Evolutionary conservation across 2,113 vertebrate genomes (phyloP).

Genomic region (Psettodes erumei): DNA sequence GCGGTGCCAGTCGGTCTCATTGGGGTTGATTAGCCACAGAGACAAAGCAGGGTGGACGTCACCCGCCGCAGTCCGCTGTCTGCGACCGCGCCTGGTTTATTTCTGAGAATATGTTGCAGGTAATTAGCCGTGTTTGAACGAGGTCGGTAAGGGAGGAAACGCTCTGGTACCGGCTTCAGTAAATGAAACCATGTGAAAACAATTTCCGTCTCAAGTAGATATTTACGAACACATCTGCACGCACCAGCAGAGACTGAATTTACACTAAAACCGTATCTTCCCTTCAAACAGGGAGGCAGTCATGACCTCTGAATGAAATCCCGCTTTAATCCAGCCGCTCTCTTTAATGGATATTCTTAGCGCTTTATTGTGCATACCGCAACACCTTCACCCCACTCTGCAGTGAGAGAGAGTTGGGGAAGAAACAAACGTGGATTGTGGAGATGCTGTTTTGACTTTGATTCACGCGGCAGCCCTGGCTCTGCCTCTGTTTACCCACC

Average conservation of each 20-base stretch:
- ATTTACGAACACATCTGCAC: background rate
- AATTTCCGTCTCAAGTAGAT: background rate
- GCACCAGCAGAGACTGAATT: background rate
- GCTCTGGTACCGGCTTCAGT: background rate
- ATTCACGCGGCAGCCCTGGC: background rate
- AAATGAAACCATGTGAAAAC: conserved; percentile 1
- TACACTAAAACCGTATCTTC: background rate
- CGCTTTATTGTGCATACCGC: background rate
- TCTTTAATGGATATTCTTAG: conserved; percentile 22
- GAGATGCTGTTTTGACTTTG: conserved; percentile 10
- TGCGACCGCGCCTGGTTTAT: background rate
- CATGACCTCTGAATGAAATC: conserved; percentile 6
- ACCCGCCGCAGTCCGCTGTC: background rate
- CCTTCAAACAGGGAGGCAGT: background rate
- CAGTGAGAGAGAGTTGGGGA: background rate
- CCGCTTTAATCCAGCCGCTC: conserved; percentile 28
- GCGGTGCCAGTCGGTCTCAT: conserved; percentile 36
- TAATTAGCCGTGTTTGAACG: conserved; percentile 17
- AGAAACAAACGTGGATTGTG: conserved; percentile 12
- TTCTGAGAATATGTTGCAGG: background rate
- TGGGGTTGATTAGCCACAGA: conserved; percentile 21
- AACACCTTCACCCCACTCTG: background rate
- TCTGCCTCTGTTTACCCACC: conserved; percentile 17
- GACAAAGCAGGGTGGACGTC: conserved; percentile 9
- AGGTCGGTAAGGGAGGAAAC: background rate